A percentile compares a stretch with the other conserved stretches of the same genome.
These are phyloP conservation scores for Scaptodrosophila lebanonensis DNA, from an alignment of 1,140 invertebrate species.

Conservation along the genomic window DNA sequence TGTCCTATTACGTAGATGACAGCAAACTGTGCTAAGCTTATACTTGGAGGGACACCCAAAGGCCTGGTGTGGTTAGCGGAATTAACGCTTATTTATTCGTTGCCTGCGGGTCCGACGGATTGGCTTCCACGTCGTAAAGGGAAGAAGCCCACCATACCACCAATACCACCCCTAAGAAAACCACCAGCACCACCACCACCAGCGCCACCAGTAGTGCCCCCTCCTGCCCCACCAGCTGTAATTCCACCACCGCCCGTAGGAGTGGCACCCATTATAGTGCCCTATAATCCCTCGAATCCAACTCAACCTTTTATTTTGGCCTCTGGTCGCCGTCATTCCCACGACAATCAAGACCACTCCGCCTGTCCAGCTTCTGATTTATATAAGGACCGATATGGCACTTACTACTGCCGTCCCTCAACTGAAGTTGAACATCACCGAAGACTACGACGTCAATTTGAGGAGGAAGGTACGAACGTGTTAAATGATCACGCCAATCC, in stretches of 20 bases:
- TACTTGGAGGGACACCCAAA: constrained; percentile 42
- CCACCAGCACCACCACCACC: constrained; percentile 17
- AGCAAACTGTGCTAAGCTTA: constrained; percentile 43
- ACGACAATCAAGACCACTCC: constrained; percentile 22
- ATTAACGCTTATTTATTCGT: constrained; percentile 34
- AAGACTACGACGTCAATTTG: constrained; percentile 37
- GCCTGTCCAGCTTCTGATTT: constrained; percentile 50
- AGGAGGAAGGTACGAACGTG: constrained; percentile 29
- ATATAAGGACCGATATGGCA: constrained; percentile 51
- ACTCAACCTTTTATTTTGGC: constrained; percentile 50
- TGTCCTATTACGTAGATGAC: no score
- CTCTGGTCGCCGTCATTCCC: constrained; percentile 30
- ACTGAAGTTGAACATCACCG: constrained; percentile 6
- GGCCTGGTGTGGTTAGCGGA: constrained; percentile 36
- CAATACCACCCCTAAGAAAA: constrained; percentile 13
- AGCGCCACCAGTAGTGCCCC: not conserved
- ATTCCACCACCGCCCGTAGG: constrained; percentile 15
- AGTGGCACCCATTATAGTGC: constrained; percentile 33
- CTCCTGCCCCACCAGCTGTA: not conserved
- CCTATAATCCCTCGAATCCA: constrained; percentile 48
- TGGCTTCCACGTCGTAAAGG: constrained; percentile 42
- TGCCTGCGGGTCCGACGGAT: constrained; percentile 51
- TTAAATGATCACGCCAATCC: constrained; percentile 31
- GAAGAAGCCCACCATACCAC: constrained; percentile 25
- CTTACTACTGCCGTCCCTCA: constrained; percentile 46